These are phyloP conservation scores for Tipula unca DNA, from an alignment of 2,888 invertebrate genomes.

Conservation along the genomic window DNA sequence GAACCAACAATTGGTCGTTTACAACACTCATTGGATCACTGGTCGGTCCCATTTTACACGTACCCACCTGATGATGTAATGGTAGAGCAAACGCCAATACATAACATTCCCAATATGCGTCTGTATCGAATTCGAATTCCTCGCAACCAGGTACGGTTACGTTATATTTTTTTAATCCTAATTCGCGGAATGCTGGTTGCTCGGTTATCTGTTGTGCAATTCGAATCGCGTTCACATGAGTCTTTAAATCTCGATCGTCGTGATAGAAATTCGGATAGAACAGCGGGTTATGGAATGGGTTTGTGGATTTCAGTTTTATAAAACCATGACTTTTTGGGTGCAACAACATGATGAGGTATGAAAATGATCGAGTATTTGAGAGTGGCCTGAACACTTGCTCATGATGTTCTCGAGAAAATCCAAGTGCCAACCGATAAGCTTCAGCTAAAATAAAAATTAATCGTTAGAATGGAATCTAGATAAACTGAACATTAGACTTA, in stretches of 20 bases:
- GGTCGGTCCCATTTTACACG: slow-evolving; percentile 51
- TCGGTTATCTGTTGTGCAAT: slow-evolving; percentile 49
- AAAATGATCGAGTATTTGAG: slow-evolving; percentile 39
- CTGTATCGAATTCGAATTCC: slow-evolving; percentile 50
- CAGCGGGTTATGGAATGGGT: slow-evolving; percentile 49
- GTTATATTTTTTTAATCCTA: slow-evolving; percentile 51
- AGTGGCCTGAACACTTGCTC: slow-evolving; percentile 37
- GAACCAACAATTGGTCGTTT: slow-evolving; percentile 43
- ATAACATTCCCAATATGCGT: slow-evolving; percentile 61
- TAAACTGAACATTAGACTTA: not conserved
- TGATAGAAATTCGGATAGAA: slow-evolving; percentile 56
- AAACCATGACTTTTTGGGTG: slow-evolving; percentile 52
- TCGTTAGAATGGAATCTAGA: not conserved
- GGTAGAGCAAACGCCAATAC: slow-evolving; percentile 58
- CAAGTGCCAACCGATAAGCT: slow-evolving; percentile 38
- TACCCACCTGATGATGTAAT: slow-evolving; percentile 57
- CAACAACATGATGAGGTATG: slow-evolving; percentile 47
- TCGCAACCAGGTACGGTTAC: slow-evolving; percentile 54
- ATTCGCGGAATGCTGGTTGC: slow-evolving; percentile 49
- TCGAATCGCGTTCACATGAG: slow-evolving; percentile 55
- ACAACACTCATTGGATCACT: slow-evolving; percentile 48
- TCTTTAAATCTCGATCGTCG: slow-evolving; percentile 51
- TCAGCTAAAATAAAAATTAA: slow-evolving; percentile 14
- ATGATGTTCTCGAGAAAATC: slow-evolving; percentile 39
- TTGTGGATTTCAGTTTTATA: slow-evolving; percentile 45